Evolutionary conservation across 2,113 vertebrate genomes (phyloP), one percentile per base, ranked within the genome.

Genomic region (Bubalus kerabau): DNA sequence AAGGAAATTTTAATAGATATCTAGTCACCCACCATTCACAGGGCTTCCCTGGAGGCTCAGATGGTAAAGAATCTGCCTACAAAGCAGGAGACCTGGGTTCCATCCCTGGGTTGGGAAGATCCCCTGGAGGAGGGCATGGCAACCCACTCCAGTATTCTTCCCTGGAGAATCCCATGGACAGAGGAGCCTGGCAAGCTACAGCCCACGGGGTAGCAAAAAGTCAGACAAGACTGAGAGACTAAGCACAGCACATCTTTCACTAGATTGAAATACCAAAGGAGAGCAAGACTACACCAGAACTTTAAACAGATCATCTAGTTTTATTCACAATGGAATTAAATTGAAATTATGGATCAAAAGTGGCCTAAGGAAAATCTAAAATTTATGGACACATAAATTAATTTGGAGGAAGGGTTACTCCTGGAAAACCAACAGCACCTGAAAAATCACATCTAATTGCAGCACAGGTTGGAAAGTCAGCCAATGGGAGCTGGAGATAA

Each of bases 341-440:
- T n/a, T 81, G 71, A 95, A 86, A 94, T 80, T 96, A 64, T 89
- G 40, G 12, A 57, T 91, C 56, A 88, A 95, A 93, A 91, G n/a
- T n/a, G 2, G 30, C 48, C 62, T 52, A 28, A 60, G 40, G 60
- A 94, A 94, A 98, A 48, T 43, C 26, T 62, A 30, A 95, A 94
- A 94, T 67, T 76, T 62, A 92, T 8, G 12, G 26, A n/a, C 28
- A 76, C 52, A 82, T 24, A 59, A 92, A 86, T 83, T 94, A 92
- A 91, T 90, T 50, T 90, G 71, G n/a, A 81, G 11, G 46, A 91
- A 93, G 36, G 17, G 36, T n/a, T n/a, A n/a, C n/a, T n/a, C n/a
- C n/a, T n/a, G 19, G 30, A 60, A 95, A 90, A 87, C 1, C 10
- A 92, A 43, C 4, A 56, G 43, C 36, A n/a, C 26, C 23, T 3